phyloP scores from a whole-genome alignment of 2,888 invertebrate genomes.

The Drosophila antonietae region DNA sequence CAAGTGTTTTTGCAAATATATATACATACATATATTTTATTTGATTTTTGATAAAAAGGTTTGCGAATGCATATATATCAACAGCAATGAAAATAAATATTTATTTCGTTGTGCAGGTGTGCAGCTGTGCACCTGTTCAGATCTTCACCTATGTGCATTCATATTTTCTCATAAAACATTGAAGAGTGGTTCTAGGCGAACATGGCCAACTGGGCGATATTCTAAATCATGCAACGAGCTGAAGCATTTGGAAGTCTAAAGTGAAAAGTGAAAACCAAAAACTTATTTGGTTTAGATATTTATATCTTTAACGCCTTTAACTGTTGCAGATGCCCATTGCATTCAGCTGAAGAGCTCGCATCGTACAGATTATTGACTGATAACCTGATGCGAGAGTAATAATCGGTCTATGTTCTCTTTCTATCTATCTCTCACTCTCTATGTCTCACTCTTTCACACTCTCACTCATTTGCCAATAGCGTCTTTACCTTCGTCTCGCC shows the following conservation, averaged over 20 bases:
- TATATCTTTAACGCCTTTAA: background rate
- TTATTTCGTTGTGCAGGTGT: background rate
- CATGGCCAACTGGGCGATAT: background rate
- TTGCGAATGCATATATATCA: background rate
- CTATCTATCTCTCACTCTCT: too few species aligned
- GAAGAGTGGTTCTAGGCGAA: background rate
- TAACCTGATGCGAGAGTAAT: too few species aligned
- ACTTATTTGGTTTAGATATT: background rate
- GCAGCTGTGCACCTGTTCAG: background rate
- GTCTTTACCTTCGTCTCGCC: too few species aligned
- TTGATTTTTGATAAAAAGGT: background rate
- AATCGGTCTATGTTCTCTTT: too few species aligned
- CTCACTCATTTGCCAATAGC: too few species aligned
- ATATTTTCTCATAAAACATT: constrained; percentile 4
- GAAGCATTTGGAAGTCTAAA: background rate
- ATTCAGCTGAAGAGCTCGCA: background rate
- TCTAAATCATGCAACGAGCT: background rate
- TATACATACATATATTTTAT: background rate
- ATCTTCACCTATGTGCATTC: background rate
- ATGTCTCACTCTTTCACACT: too few species aligned
- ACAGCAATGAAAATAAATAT: constrained; percentile 4
- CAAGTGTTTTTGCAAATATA: background rate
- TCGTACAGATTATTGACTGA: background rate
- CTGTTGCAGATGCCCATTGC: background rate
- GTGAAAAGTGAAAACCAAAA: background rate